Percentiles rank a stretch among this genome's conserved stretches.
Evolutionary conservation across 2,888 invertebrate genomes (phyloP).

Genomic region (Rhingia rostrata): DNA sequence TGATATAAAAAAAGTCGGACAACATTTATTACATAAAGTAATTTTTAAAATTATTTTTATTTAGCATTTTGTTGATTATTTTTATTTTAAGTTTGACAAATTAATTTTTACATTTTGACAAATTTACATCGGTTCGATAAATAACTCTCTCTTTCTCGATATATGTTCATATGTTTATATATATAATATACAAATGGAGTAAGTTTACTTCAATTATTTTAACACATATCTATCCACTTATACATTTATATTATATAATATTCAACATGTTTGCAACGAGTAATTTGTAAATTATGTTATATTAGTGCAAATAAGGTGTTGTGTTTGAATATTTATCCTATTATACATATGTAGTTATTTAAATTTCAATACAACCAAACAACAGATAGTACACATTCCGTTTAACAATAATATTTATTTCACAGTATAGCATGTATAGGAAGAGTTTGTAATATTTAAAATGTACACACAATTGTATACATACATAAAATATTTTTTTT

Average conservation of each 20-base stretch:
- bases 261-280: slow-evolving; percentile 35
- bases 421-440: slow-evolving; percentile 1
- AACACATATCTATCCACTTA: slow-evolving; percentile 49
- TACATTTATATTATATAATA: slow-evolving; percentile 33
- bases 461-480: slow-evolving; percentile 19
- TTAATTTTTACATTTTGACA: slow-evolving; percentile 19
- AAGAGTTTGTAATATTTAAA: slow-evolving; percentile 14
- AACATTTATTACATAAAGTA: slow-evolving; percentile 8
- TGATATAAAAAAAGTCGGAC: neutral
- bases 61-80: slow-evolving; percentile 13
- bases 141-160: neutral
- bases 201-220: slow-evolving; percentile 14
- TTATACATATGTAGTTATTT: neutral
- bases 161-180: slow-evolving; percentile 20
- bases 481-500: slow-evolving; percentile 18
- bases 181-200: slow-evolving; percentile 38
- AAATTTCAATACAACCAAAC: slow-evolving; percentile 49
- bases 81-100: slow-evolving; percentile 40
- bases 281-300: slow-evolving; percentile 29
- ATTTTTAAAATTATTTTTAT: slow-evolving; percentile 28
- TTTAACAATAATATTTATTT: slow-evolving; percentile 34
- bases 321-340: slow-evolving; percentile 9
- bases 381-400: slow-evolving; percentile 58
- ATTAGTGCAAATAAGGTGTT: slow-evolving; percentile 49
- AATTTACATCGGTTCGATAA: slow-evolving; percentile 18